These are phyloP conservation scores for Mycetomoellerius zeteki DNA, from an alignment of 1,140 invertebrate genomes.

Conservation along the genomic window DNA sequence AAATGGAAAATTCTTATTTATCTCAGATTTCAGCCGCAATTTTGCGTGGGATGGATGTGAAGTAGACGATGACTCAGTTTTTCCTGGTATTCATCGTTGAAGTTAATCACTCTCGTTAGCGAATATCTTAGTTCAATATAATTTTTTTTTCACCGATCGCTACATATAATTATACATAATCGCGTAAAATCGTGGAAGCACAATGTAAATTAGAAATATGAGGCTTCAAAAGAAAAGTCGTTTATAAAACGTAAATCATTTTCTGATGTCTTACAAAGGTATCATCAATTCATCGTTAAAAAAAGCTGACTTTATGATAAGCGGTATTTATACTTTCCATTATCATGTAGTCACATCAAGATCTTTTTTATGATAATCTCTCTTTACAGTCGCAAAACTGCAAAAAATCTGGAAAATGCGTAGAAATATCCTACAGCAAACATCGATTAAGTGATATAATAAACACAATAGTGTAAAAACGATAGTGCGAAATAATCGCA, in stretches of 20 bases:
- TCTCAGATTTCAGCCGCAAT: conserved; percentile 48
- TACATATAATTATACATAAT: neutral
- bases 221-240: neutral
- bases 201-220: neutral
- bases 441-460: neutral
- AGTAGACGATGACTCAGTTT: conserved; percentile 12
- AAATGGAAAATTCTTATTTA: conserved; percentile 65
- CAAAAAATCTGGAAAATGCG: conserved; percentile 3
- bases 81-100: neutral
- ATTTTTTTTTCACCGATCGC: conserved; percentile 1
- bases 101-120: neutral
- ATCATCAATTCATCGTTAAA: conserved; percentile 10
- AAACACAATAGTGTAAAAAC: neutral
- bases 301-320: neutral
- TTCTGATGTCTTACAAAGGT: neutral
- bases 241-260: conserved; percentile 21
- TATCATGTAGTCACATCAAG: neutral
- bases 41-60: neutral
- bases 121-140: conserved; percentile 6
- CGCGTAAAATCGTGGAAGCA: no score
- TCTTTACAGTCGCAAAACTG: neutral
- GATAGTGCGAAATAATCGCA: neutral
- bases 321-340: no score
- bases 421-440: neutral
- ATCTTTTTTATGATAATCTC: neutral